phyloP scores from a whole-genome alignment of 2,113 vertebrate species.

The Thinocorus orbignyianus region DNA sequence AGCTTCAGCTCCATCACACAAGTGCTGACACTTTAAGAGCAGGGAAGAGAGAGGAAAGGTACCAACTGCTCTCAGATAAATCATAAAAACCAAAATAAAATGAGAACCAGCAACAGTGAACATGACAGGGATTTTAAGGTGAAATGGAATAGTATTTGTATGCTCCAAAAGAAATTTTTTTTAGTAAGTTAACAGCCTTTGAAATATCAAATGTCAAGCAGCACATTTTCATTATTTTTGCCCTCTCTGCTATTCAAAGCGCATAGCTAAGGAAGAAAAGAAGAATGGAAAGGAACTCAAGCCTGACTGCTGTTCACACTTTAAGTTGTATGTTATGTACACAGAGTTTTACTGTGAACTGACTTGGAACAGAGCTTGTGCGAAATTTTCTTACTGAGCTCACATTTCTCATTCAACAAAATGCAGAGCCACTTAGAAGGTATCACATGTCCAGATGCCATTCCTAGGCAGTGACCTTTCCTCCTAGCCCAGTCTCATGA shows the following conservation, averaged over 20 bases:
- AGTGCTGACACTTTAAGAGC: background rate
- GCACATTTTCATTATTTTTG: background rate
- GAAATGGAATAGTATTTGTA: background rate
- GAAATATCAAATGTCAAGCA: background rate
- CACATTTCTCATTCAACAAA: background rate
- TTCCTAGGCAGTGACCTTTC: background rate
- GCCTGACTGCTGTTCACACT: background rate
- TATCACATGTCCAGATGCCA: background rate
- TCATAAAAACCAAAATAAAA: background rate
- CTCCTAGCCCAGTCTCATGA: background rate
- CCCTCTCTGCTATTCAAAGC: background rate
- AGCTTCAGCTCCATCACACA: background rate
- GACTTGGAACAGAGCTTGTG: background rate
- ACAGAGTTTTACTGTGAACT: background rate
- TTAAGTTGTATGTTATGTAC: background rate
- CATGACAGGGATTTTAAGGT: background rate
- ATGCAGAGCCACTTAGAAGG: background rate
- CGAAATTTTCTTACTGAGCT: background rate
- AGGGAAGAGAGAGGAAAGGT: background rate
- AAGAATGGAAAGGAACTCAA: constrained; percentile 15
- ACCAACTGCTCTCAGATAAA: background rate
- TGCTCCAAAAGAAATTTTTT: background rate
- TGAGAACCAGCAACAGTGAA: background rate
- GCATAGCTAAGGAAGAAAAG: background rate
- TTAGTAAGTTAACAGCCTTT: background rate